phyloP scores from a whole-genome alignment of 2,113 vertebrate species.

The Cyanistes caeruleus region DNA sequence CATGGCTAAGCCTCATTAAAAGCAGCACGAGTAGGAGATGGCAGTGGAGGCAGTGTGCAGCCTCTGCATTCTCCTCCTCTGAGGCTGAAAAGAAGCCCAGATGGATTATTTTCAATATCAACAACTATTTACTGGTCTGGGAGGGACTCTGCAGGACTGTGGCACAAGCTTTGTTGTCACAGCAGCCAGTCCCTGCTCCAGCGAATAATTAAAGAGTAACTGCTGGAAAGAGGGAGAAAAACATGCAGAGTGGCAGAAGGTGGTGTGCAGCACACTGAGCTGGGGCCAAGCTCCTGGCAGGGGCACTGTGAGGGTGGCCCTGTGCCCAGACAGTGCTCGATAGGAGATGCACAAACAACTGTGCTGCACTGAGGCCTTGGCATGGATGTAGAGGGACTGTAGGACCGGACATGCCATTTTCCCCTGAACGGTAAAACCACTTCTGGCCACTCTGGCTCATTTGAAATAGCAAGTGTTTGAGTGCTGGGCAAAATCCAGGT shows the following conservation, averaged over 20 bases:
- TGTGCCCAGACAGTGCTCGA: not conserved
- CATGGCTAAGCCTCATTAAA: not conserved
- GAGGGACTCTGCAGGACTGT: not conserved
- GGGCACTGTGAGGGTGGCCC: not conserved
- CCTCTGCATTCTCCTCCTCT: not conserved
- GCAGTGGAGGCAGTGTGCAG: not conserved
- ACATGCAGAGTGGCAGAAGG: not conserved
- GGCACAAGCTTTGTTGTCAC: not conserved
- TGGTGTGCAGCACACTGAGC: not conserved
- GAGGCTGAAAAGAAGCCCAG: not conserved
- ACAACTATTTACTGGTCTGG: not conserved
- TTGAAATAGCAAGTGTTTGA: not conserved
- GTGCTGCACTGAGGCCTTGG: not conserved
- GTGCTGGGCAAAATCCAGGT: not conserved
- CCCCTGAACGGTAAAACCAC: not conserved
- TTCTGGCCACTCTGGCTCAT: not conserved
- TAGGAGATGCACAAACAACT: not conserved
- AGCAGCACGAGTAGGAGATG: conserved; percentile 13
- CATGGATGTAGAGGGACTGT: not conserved
- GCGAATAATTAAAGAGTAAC: not conserved
- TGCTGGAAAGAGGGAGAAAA: not conserved
- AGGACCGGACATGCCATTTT: not conserved
- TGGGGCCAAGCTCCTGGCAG: not conserved
- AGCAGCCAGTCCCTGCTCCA: not conserved
- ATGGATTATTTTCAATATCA: conserved; percentile 26